Percentiles rank a stretch among this genome's conserved stretches.
Conservation (phyloP, 1,140 invertebrate species). For the Mactra quadrangularis region DNA sequence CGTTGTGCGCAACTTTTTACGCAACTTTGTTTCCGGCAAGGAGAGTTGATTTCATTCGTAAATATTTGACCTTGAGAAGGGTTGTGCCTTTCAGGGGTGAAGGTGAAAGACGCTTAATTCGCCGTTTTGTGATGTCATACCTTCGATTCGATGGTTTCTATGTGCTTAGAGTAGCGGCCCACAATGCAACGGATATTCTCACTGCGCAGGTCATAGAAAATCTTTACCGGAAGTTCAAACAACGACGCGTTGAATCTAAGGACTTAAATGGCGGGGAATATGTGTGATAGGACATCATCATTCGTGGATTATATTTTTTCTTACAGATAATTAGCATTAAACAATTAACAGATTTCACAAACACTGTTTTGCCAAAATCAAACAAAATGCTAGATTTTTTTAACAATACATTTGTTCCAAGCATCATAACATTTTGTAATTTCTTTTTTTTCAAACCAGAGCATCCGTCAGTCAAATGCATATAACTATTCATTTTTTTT, state of each 20-base stretch:
- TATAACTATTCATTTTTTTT: too few relatives aligned
- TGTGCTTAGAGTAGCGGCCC: conserved; percentile 75
- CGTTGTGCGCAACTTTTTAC: conserved; percentile 78
- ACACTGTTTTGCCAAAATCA: too few relatives aligned
- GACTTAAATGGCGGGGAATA: conserved; percentile 23
- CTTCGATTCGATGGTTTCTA: conserved; percentile 78
- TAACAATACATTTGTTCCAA: too few relatives aligned
- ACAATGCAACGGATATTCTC: conserved; percentile 79
- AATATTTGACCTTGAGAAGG: conserved; percentile 78
- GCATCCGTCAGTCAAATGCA: too few relatives aligned
- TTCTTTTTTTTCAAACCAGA: too few relatives aligned
- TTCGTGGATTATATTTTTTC: too few relatives aligned
- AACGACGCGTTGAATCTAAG: conserved; percentile 27
- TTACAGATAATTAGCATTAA: too few relatives aligned
- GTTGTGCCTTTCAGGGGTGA: conserved; percentile 74
- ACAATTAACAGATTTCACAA: too few relatives aligned
- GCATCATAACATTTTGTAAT: too few relatives aligned
- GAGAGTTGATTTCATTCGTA: conserved; percentile 79
- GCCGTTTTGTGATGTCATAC: conserved; percentile 73
- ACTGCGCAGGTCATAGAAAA: conserved; percentile 74
- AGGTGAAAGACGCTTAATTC: conserved; percentile 72
- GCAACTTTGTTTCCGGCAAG: conserved; percentile 74
- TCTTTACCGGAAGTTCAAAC: conserved; percentile 37
- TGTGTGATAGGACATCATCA: too few relatives aligned
- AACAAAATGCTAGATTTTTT: too few relatives aligned